Percentiles rank a stretch among this genome's conserved stretches.
These are phyloP conservation scores for Antedon mediterranea DNA, from an alignment of 53 echinoderm and acorn worm genomes.

Conservation along the genomic window DNA sequence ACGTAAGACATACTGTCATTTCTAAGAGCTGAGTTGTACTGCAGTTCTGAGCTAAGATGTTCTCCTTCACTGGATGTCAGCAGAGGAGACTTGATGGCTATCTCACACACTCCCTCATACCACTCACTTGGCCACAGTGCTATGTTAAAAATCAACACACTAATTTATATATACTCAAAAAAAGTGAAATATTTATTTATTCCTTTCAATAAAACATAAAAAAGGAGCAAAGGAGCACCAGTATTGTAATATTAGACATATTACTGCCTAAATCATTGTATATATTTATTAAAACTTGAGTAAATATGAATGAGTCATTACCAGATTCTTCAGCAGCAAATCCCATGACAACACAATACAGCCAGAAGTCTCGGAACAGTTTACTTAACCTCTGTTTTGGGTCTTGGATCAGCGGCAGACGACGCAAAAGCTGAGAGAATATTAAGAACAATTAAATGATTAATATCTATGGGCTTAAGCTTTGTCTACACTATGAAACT, in stretches of 20 bases:
- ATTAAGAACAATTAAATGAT: too few relatives aligned
- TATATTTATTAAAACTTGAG: background rate
- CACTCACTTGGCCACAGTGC: slow-evolving; percentile 96
- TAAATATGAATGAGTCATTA: slow-evolving; percentile 8
- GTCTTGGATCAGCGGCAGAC: slow-evolving; percentile 69
- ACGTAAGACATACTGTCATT: slow-evolving; percentile 84
- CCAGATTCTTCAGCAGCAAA: slow-evolving; percentile 95
- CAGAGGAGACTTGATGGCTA: slow-evolving; percentile 85
- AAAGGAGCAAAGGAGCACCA: too few relatives aligned
- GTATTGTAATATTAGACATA: too few relatives aligned
- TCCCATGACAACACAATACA: slow-evolving; percentile 98
- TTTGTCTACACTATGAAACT: too few relatives aligned
- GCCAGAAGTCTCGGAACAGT: slow-evolving; percentile 92
- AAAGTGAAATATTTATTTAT: too few relatives aligned
- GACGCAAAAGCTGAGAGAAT: slow-evolving; percentile 43
- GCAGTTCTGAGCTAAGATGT: slow-evolving; percentile 79
- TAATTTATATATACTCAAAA: too few relatives aligned
- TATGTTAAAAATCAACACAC: background rate
- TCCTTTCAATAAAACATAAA: too few relatives aligned
- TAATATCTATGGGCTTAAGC: too few relatives aligned
- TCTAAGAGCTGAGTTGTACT: slow-evolving; percentile 86
- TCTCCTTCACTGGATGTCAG: slow-evolving; percentile 71
- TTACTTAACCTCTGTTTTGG: slow-evolving; percentile 82
- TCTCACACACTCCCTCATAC: slow-evolving; percentile 89
- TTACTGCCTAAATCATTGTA: too few relatives aligned